A percentile compares a stretch with the other conserved stretches of the same genome.
These are phyloP conservation scores for Myotis lucifugus DNA, from an alignment of 2,113 vertebrate species.

Conservation along the genomic window DNA sequence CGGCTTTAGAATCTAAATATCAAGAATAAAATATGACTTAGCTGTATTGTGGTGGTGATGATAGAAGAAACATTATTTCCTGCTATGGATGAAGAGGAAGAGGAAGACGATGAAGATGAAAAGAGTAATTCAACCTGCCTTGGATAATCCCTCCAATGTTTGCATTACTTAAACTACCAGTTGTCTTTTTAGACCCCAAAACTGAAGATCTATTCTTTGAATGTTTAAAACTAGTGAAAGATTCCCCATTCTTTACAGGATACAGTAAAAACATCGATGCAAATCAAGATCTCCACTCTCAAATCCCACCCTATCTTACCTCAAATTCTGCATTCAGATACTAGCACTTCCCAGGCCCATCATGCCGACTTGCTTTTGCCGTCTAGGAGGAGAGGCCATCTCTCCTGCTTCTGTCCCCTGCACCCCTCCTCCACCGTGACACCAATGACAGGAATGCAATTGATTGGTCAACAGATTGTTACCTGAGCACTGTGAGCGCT, in stretches of 20 bases:
- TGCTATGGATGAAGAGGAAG: background rate
- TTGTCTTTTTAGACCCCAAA: background rate
- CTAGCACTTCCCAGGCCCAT: background rate
- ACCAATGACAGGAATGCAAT: background rate
- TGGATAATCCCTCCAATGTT: background rate
- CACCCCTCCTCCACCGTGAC: background rate
- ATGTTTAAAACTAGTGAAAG: background rate
- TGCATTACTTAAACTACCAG: background rate
- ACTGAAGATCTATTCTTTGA: background rate
- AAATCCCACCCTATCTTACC: background rate
- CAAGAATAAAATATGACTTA: background rate
- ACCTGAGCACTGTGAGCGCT: background rate
- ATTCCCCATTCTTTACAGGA: background rate
- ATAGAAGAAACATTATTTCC: background rate
- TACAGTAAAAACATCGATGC: background rate
- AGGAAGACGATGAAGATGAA: background rate
- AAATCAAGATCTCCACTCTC: background rate
- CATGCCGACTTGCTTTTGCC: too few species aligned
- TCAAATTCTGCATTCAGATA: background rate
- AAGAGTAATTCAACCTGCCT: background rate
- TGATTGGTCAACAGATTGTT: background rate
- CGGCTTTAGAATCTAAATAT: slow-evolving; percentile 10
- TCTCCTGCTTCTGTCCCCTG: background rate
- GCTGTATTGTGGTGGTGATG: background rate
- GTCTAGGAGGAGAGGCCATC: background rate